Percentiles rank a stretch among this genome's conserved stretches.
Evolutionary conservation across 2,888 invertebrate genomes (phyloP).

Genomic region (Lochmaea crataegi): DNA sequence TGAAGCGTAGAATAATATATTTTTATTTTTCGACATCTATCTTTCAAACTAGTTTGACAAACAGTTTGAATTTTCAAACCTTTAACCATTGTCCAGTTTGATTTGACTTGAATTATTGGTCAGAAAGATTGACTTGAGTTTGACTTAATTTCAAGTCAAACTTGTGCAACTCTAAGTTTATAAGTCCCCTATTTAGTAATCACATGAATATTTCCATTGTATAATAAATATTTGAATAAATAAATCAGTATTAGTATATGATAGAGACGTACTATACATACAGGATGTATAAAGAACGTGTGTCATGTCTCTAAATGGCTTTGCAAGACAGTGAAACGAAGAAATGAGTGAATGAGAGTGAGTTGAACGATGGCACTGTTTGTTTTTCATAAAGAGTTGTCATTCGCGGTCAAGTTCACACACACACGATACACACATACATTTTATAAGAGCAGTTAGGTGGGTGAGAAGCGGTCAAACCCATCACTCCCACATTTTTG

Average conservation of each 20-base stretch:
- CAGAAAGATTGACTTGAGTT: too few relatives aligned
- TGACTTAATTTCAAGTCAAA: too few relatives aligned
- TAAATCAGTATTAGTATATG: not conserved
- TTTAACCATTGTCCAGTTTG: too few relatives aligned
- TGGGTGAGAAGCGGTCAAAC: slow-evolving; percentile 15
- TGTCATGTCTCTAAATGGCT: slow-evolving; percentile 6
- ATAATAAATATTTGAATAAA: too few relatives aligned
- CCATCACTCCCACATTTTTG: slow-evolving; percentile 20
- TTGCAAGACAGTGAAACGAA: slow-evolving; percentile 33
- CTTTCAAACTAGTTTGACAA: too few relatives aligned
- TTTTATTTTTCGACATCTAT: too few relatives aligned
- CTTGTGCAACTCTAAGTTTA: too few relatives aligned
- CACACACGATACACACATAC: slow-evolving; percentile 36
- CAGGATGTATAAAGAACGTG: slow-evolving; percentile 13
- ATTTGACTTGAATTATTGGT: too few relatives aligned
- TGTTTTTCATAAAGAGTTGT: slow-evolving; percentile 50
- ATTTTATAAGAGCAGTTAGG: slow-evolving; percentile 15
- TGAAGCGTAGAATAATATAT: too few relatives aligned
- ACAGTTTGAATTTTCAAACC: too few relatives aligned
- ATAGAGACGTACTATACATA: slow-evolving; percentile 8
- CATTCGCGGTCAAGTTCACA: slow-evolving; percentile 51
- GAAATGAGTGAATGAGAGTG: slow-evolving; percentile 47
- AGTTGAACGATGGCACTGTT: slow-evolving; percentile 50
- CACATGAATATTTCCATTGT: not conserved
- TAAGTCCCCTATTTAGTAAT: too few relatives aligned